Evolutionary conservation across 1,140 invertebrate genomes (phyloP).

Genomic region (Ptiloglossa arizonensis): DNA sequence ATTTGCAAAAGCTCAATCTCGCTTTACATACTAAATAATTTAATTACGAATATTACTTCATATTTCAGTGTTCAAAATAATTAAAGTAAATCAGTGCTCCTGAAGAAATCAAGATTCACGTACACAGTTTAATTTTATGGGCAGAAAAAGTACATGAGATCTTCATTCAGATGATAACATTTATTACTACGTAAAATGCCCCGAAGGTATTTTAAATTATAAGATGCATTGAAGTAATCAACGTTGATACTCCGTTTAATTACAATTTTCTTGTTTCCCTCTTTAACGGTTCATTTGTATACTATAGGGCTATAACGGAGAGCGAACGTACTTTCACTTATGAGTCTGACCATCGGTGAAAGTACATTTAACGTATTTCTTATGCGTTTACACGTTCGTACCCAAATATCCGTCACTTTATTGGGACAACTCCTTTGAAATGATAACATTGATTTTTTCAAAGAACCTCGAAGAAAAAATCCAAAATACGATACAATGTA

Average conservation of each 20-base stretch:
- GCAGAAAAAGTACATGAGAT: neutral
- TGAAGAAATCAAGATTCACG: too few species aligned
- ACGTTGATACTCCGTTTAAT: neutral
- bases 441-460: slow-evolving; percentile 24
- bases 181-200: neutral
- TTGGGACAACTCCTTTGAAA: slow-evolving; percentile 36
- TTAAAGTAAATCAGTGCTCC: too few species aligned
- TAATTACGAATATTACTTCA: too few species aligned
- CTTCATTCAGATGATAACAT: neutral
- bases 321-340: slow-evolving; percentile 60
- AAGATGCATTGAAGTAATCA: neutral
- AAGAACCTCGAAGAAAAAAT: neutral
- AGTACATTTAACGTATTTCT: slow-evolving; percentile 54
- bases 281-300: slow-evolving; percentile 47
- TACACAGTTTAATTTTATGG: neutral
- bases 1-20: too few species aligned
- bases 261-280: slow-evolving; percentile 2
- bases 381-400: slow-evolving; percentile 29
- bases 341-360: slow-evolving; percentile 57
- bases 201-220: too few species aligned
- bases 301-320: slow-evolving; percentile 50
- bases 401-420: slow-evolving; percentile 51
- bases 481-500: neutral
- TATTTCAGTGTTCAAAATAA: too few species aligned
- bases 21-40: too few species aligned